Base-by-base conservation (phyloP, 2,797 vertebrate species). In the Lepus townsendii region DNA sequence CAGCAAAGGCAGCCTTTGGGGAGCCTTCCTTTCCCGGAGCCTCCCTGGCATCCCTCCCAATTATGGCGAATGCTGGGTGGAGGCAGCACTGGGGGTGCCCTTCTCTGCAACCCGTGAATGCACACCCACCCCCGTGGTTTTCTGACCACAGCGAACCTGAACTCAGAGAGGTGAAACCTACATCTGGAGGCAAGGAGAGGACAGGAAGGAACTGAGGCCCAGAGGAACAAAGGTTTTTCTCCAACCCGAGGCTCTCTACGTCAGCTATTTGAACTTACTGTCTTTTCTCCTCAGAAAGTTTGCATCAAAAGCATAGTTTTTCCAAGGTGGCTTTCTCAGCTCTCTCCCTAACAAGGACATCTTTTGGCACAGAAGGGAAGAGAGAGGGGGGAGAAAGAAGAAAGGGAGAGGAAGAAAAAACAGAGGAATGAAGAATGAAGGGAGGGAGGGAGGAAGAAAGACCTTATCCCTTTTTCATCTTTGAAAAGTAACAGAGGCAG, bases 251-350 rank as follows among this genome's bases (percentile, higher is more conserved):
- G 20, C 50, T 94, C 32, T 79, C 47, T 47, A 35, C 2, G 14
- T 42, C 24, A 71, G 27, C 42, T n/a, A 62, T 22, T 72, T 88
- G 73, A 52, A 79, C 6, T 72, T 57, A 75, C 83, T 87, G 32
- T 76, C n/a, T 75, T 75, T 88, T 78, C 83, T 60, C 68, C 76
- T 69, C 30, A 62, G 22, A 26, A 93, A 83, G 26, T 63, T 88
- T 84, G 62, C 54, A 88, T 65, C 52, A 60, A 69, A 78, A 93
- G 57, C 83, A 30, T 35, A 27, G 17, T 24, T 47, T 77, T 77
- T 54, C 7, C 22, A 83, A 91, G 30, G 11, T 78, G 50, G 63
- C 16, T 73, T 72, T 93, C 30, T 57, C 47, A 54, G 3, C 3
- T 89, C 10, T 63, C 10, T 77, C n/a, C 11, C 42, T 69, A 32